A percentile compares a stretch with the other conserved stretches of the same genome.
These are phyloP conservation scores for Psittacula derbiana DNA, from an alignment of 2,797 vertebrate genomes.

Conservation along the genomic window DNA sequence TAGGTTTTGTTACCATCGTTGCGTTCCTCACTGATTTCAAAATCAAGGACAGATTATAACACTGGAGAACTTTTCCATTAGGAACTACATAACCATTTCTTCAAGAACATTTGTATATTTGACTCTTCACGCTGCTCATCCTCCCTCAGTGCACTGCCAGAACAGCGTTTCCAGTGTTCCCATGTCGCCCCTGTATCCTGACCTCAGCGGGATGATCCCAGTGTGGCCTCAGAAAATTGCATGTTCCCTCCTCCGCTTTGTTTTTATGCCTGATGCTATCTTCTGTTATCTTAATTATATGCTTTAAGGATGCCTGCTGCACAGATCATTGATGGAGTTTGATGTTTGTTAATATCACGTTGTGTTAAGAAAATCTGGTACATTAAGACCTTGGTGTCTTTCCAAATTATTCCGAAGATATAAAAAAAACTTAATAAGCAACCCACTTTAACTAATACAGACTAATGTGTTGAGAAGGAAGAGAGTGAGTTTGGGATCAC, in stretches of 20 bases:
- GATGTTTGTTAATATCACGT: constrained; percentile 71
- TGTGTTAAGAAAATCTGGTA: constrained; percentile 63
- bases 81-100: not conserved
- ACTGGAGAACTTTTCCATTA: not conserved
- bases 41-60: not conserved
- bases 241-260: not conserved
- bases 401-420: constrained; percentile 58
- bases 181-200: not conserved
- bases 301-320: constrained; percentile 62
- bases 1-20: not conserved
- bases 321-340: constrained; percentile 68
- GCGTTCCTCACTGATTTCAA: not conserved
- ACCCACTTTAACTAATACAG: constrained; percentile 37
- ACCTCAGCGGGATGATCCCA: constrained; percentile 26
- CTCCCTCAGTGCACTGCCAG: not conserved
- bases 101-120: not conserved
- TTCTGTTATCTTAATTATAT: constrained; percentile 69
- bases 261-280: constrained; percentile 59
- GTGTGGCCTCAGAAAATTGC: not conserved
- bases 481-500: not conserved
- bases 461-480: constrained; percentile 6
- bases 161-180: not conserved
- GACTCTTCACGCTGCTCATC: not conserved
- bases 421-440: constrained; percentile 43
- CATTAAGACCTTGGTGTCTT: constrained; percentile 63